Conservation (phyloP, 2,797 vertebrate species). For the Forpus xanthops region DNA sequence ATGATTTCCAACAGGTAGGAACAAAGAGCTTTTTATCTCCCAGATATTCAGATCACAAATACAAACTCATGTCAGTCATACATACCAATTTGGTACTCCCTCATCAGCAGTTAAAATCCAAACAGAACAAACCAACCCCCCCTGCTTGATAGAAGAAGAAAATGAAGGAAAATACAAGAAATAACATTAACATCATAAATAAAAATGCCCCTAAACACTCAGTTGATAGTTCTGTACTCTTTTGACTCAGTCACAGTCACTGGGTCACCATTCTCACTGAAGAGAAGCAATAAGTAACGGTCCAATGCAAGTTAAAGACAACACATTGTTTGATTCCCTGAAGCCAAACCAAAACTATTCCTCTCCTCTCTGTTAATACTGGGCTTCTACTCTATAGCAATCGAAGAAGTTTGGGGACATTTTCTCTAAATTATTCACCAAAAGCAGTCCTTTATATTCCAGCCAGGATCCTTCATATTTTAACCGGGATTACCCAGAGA, state of each 20-base stretch:
- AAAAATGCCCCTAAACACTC: neutral
- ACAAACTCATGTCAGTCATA: neutral
- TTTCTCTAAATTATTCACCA: conserved; percentile 32
- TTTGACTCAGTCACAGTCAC: neutral
- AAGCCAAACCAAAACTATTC: neutral
- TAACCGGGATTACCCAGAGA: conserved; percentile 28
- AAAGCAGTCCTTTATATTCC: neutral
- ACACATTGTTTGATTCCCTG: neutral
- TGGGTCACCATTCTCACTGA: neutral
- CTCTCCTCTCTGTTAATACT: neutral
- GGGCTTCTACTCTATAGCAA: neutral
- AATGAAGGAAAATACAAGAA: neutral
- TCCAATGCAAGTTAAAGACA: neutral
- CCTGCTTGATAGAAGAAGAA: neutral
- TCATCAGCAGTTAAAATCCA: neutral
- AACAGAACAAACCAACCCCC: neutral
- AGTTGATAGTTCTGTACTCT: neutral
- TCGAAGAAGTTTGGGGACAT: neutral
- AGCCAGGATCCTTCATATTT: neutral
- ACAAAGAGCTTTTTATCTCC: neutral
- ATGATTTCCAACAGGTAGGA: neutral
- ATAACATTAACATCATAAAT: neutral
- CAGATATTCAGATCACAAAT: neutral
- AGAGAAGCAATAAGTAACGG: neutral
- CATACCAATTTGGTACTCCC: neutral